Conservation (phyloP, 2,888 invertebrate genomes). For the Amphiduros pacificus region DNA sequence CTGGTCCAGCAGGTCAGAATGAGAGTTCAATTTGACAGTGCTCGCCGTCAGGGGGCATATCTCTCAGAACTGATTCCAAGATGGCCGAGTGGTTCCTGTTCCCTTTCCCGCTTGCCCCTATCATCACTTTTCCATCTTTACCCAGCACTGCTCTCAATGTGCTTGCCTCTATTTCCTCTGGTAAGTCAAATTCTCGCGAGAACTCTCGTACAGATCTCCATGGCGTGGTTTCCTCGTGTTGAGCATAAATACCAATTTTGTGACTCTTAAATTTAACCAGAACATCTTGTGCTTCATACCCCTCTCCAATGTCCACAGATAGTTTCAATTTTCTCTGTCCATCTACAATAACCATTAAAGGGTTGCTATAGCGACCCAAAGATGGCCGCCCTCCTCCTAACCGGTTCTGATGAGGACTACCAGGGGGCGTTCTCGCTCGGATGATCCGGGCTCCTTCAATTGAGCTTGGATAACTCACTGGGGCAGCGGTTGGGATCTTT, state of each 20-base stretch:
- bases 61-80: constrained; percentile 6
- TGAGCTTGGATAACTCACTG: no score
- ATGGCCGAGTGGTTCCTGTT: constrained; percentile 16
- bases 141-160: constrained; percentile 50
- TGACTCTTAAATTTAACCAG: constrained; percentile 50
- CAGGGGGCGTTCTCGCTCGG: no score
- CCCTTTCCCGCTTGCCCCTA: constrained; percentile 20
- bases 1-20: no score
- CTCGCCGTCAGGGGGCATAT: constrained; percentile 22
- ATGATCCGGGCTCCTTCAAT: no score
- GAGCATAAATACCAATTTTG: constrained; percentile 52
- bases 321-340: constrained; percentile 36
- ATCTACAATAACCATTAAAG: constrained; percentile 50
- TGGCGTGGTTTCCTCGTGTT: constrained; percentile 52
- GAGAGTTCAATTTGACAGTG: not conserved
- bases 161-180: constrained; percentile 50
- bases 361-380: constrained; percentile 14
- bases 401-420: no score
- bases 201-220: constrained; percentile 53
- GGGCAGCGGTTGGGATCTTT: no score
- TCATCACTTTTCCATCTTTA: constrained; percentile 45
- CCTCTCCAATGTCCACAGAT: constrained; percentile 34
- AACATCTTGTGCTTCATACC: constrained; percentile 53
- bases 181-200: constrained; percentile 55
- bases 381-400: no score